Percentiles rank a stretch among this genome's conserved stretches.
Evolutionary conservation across 2,113 vertebrate species (phyloP).

Genomic region (Lutjanus erythropterus): DNA sequence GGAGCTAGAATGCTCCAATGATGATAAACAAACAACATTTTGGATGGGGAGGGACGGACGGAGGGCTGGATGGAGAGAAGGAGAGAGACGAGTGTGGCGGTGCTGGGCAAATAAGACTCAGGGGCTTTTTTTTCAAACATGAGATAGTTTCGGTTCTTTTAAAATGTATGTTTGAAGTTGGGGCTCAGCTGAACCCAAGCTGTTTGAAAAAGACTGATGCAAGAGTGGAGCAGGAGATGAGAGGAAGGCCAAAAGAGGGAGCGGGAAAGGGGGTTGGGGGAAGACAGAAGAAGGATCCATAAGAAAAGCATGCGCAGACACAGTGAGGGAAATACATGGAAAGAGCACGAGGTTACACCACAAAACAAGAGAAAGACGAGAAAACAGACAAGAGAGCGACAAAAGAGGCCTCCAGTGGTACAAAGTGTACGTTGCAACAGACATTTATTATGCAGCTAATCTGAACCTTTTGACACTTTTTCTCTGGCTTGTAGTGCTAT

Average conservation of each 20-base stretch:
- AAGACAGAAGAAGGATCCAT: constrained; percentile 38
- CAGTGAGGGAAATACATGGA: constrained; percentile 46
- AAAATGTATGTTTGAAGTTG: constrained; percentile 84
- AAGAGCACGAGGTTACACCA: constrained; percentile 34
- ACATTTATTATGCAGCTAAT: constrained; percentile 19
- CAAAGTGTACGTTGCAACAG: constrained; percentile 29
- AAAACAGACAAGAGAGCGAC: constrained; percentile 29
- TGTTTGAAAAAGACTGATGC: constrained; percentile 82
- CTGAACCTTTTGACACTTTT: too few species aligned
- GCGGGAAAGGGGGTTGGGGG: constrained; percentile 23
- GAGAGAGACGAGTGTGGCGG: constrained; percentile 48
- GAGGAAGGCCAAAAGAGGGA: constrained; percentile 61
- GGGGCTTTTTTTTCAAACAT: constrained; percentile 73
- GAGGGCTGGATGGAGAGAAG: constrained; percentile 57
- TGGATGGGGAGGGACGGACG: constrained; percentile 70
- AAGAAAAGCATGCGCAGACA: constrained; percentile 51
- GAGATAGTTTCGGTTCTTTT: constrained; percentile 81
- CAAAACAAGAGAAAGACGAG: constrained; percentile 36
- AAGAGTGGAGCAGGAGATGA: constrained; percentile 77
- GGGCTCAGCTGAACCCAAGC: constrained; percentile 76
- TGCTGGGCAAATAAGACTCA: constrained; percentile 80
- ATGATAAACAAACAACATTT: constrained; percentile 85
- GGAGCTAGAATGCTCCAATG: constrained; percentile 78
- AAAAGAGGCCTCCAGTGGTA: constrained; percentile 64
- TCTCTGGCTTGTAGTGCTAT: too few species aligned